Percentiles rank a stretch among this genome's conserved stretches.
Evolutionary conservation across 2,797 vertebrate species (phyloP).

Genomic region (Tragopan temminckii): DNA sequence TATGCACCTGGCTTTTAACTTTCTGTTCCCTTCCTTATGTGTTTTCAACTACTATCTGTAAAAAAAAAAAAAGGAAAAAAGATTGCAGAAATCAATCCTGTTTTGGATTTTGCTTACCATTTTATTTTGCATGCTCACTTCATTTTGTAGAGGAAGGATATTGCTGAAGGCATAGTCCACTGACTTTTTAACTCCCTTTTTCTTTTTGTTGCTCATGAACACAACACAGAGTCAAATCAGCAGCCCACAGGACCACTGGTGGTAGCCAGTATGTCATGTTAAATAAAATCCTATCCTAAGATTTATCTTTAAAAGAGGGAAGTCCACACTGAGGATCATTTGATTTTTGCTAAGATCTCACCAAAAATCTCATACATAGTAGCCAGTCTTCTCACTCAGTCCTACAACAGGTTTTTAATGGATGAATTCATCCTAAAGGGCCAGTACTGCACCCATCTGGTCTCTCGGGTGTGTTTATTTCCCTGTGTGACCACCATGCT

Average conservation of each 20-base stretch:
- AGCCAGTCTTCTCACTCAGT: background rate
- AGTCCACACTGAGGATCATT: background rate
- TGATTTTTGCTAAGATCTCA: background rate
- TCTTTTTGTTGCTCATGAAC: background rate
- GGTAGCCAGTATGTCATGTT: background rate
- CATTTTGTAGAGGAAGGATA: background rate
- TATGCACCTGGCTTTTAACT: background rate
- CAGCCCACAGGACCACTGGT: background rate
- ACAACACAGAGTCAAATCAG: background rate
- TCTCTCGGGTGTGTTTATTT: background rate
- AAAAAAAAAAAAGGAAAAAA: background rate
- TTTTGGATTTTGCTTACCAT: constrained; percentile 28
- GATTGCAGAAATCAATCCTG: background rate
- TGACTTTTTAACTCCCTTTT: background rate
- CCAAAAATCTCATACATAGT: background rate
- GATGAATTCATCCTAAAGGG: background rate
- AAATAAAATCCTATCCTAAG: background rate
- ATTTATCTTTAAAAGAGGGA: background rate
- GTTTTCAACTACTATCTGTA: background rate
- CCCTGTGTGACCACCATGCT: fast-evolving
- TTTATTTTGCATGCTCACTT: background rate
- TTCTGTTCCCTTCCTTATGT: background rate
- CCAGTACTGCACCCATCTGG: background rate
- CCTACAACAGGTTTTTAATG: background rate
- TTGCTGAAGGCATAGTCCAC: background rate